Evolutionary conservation across 2,113 vertebrate genomes (phyloP), one percentile per base, ranked within the genome.

Genomic region (Cichladusa arquata): DNA sequence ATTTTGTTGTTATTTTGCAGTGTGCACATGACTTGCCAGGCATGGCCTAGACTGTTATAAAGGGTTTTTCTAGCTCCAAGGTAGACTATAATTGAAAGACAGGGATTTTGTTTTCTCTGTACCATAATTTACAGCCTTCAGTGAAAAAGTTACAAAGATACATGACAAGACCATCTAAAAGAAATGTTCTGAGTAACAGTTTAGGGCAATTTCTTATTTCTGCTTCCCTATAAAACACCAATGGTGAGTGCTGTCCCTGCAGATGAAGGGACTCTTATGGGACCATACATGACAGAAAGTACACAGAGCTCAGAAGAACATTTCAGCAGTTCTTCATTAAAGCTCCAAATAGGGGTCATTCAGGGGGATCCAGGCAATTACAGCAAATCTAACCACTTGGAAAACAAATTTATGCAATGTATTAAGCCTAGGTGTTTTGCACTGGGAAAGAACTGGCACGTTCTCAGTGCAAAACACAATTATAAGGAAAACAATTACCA

Each of bases 301-400:
- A 69, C 38, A 58, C 11, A 23, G 31, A 76, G 67, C 54, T 88
- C 71, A 54, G 80, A 70, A 73, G 53, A 70, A 3, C 10, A 51
- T 62, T 93, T 81, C 67, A 92, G 51, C 72, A 83, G 10, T 70
- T 88, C 44, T 70, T 69, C 38, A 73, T 78, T 82, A 74, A 85
- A 80, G 31, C 16, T 34, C 34, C 34, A 77, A 48, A 83, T 62
- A 50, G 77, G 47, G 79, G 67, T 93, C 79, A 90, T 58, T 57
- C 18, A 34, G 58, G n/a, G 54, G 42, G 33, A 70, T 83, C 90
- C 78, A 80, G 53, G 79, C 47, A 61, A 88, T 93, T 88, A 65
- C 16, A 61, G 54, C 58, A 69, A 85, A 88, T 82, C 66, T 61
- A 88, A 53, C 82, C 58, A 38, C 71, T 88, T 80, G 48, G 65